Evolutionary conservation across 2,888 invertebrate species (phyloP).

Genomic region (Teinopalpus imperialis): DNA sequence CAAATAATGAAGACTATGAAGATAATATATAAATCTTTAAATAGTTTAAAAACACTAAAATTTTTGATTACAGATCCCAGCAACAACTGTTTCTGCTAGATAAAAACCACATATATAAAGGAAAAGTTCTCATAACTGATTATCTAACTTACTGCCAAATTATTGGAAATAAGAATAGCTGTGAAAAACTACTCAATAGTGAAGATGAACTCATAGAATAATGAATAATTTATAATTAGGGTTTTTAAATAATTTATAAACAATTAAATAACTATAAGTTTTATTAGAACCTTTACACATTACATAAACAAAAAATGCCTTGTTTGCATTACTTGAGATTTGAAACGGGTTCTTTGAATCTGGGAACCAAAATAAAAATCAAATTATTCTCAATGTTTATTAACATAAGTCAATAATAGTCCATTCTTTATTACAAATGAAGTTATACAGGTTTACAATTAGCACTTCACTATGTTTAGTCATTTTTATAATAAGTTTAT

Average conservation of each 20-base stretch:
- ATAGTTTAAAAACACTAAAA: too few species aligned
- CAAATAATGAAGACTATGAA: too few species aligned
- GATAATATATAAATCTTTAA: too few species aligned
- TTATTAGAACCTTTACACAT: conserved; percentile 4
- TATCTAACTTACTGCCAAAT: conserved; percentile 72
- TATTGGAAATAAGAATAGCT: conserved; percentile 43
- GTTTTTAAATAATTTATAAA: conserved; percentile 3
- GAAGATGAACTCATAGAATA: conserved; percentile 16
- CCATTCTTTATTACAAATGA: conserved; percentile 48
- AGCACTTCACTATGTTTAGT: conserved; percentile 56
- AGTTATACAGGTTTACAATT: conserved; percentile 43
- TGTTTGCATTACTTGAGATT: conserved; percentile 38
- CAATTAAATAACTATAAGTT: not conserved
- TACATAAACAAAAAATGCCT: conserved; percentile 4
- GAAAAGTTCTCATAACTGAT: conserved; percentile 70
- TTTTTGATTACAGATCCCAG: conserved; percentile 60
- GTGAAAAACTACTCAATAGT: conserved; percentile 7
- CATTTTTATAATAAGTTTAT: conserved; percentile 45
- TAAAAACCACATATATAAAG: conserved; percentile 62
- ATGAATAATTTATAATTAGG: conserved; percentile 14
- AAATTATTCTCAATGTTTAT: conserved; percentile 60
- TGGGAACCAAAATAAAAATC: conserved; percentile 56
- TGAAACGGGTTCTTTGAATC: conserved; percentile 65
- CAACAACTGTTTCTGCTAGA: conserved; percentile 59
- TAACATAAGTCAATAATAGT: conserved; percentile 46